A percentile compares a stretch with the other conserved stretches of the same genome.
Conservation (phyloP, 37 sponge, comb jelly and placozoan species). For the Aplysina aerophoba region DNA sequence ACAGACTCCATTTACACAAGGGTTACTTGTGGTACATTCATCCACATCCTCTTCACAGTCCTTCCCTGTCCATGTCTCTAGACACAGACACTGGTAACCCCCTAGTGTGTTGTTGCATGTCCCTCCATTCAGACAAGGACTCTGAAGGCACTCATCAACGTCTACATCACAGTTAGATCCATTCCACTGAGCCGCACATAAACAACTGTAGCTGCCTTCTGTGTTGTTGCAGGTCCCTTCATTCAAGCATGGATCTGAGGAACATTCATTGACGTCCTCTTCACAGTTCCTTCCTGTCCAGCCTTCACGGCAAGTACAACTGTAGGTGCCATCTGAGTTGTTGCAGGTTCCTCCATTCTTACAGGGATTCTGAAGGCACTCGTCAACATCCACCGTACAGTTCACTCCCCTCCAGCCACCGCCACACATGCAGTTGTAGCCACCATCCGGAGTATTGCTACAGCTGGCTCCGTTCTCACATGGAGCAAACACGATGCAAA, state of each 20-base stretch:
- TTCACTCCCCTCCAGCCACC: constrained; percentile 45
- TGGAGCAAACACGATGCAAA: constrained; percentile 6
- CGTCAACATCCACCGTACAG: constrained; percentile 43
- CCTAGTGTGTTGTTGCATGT: background rate
- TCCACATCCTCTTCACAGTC: background rate
- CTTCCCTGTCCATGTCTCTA: no score
- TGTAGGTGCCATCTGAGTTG: constrained; percentile 27
- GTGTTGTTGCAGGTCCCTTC: constrained; percentile 39
- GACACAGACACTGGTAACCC: no score
- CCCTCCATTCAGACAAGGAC: background rate
- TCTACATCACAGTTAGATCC: constrained; percentile 28
- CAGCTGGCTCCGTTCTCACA: constrained; percentile 61
- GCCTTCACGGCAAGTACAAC: constrained; percentile 52
- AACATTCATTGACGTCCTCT: constrained; percentile 56
- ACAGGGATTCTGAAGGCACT: constrained; percentile 55
- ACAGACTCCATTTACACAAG: no score
- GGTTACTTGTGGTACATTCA: constrained; percentile 29
- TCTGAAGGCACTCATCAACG: constrained; percentile 18
- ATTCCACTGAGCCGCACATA: constrained; percentile 17
- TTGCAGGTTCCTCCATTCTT: constrained; percentile 58
- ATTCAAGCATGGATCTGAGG: constrained; percentile 50
- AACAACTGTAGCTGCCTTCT: constrained; percentile 23
- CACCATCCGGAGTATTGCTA: background rate
- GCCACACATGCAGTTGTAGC: constrained; percentile 42
- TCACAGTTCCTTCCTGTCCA: constrained; percentile 58